A percentile compares a stretch with the other conserved stretches of the same genome.
Conservation (phyloP, 2,888 invertebrate species). For the Patella depressa region DNA sequence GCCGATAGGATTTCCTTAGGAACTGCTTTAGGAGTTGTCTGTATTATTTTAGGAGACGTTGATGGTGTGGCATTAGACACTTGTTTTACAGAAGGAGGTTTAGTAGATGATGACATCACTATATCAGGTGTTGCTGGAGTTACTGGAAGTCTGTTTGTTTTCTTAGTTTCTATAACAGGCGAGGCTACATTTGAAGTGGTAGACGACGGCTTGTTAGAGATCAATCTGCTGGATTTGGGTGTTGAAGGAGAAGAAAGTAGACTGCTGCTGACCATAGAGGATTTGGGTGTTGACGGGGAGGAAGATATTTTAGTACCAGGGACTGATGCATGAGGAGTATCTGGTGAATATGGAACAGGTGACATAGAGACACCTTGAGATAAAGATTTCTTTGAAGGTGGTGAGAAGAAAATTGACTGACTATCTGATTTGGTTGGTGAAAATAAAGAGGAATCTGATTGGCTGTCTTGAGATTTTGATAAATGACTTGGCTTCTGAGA, state of each 20-base stretch:
- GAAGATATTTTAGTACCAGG: neutral
- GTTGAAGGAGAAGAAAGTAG: neutral
- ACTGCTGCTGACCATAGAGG: neutral
- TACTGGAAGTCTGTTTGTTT: too few species aligned
- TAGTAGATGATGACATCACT: too few species aligned
- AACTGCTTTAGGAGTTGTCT: too few species aligned
- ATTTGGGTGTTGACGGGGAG: neutral
- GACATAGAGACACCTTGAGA: neutral
- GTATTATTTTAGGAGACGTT: too few species aligned
- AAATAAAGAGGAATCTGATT: conserved; percentile 30
- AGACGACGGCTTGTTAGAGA: neutral
- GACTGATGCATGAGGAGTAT: neutral
- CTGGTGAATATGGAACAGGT: neutral
- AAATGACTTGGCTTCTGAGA: neutral
- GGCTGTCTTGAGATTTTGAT: conserved; percentile 14
- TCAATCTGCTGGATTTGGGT: neutral
- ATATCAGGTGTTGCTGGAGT: too few species aligned
- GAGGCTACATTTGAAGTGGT: neutral
- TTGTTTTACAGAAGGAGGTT: too few species aligned
- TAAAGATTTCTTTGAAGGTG: neutral
- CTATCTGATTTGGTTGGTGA: conserved; percentile 23
- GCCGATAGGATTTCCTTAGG: too few species aligned
- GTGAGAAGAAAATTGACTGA: neutral
- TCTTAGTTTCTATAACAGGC: too few species aligned
- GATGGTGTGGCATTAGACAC: too few species aligned